These are phyloP conservation scores for Alsophila aescularia DNA, from an alignment of 2,888 invertebrate species.

Conservation along the genomic window DNA sequence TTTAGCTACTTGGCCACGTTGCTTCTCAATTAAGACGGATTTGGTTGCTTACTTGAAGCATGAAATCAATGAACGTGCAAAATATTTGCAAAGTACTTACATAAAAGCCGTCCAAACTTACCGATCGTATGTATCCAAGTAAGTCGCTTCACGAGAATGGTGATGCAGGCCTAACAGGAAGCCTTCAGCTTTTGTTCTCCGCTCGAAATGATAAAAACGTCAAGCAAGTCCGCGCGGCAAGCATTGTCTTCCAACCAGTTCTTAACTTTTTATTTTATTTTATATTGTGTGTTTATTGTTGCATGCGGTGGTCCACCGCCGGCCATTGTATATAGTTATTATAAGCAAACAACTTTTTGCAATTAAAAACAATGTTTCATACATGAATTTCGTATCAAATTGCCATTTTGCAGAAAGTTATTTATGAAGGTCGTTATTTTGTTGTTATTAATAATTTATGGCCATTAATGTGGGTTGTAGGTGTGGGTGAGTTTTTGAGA, in stretches of 20 bases:
- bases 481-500: constrained; percentile 17
- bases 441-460: constrained; percentile 32
- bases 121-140: constrained; percentile 46
- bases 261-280: constrained; percentile 54
- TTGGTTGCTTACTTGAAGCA: too few relatives aligned
- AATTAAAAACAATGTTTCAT: constrained; percentile 53
- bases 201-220: constrained; percentile 82
- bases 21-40: too few relatives aligned
- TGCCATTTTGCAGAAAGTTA: constrained; percentile 42
- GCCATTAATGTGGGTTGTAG: constrained; percentile 31
- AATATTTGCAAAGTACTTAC: background rate
- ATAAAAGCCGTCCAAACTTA: constrained; percentile 2
- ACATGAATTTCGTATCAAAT: constrained; percentile 48
- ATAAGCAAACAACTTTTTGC: constrained; percentile 42
- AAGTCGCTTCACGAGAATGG: constrained; percentile 76
- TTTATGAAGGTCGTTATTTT: constrained; percentile 28
- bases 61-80: background rate
- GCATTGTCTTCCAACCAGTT: constrained; percentile 79
- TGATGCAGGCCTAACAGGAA: constrained; percentile 82
- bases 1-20: too few relatives aligned
- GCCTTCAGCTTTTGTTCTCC: constrained; percentile 80
- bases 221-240: constrained; percentile 70
- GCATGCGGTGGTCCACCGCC: constrained; percentile 46
- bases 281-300: constrained; percentile 59
- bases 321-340: constrained; percentile 45